phyloP scores from a whole-genome alignment of 2,797 vertebrate species.

The Enteromius unitaeniatus region DNA sequence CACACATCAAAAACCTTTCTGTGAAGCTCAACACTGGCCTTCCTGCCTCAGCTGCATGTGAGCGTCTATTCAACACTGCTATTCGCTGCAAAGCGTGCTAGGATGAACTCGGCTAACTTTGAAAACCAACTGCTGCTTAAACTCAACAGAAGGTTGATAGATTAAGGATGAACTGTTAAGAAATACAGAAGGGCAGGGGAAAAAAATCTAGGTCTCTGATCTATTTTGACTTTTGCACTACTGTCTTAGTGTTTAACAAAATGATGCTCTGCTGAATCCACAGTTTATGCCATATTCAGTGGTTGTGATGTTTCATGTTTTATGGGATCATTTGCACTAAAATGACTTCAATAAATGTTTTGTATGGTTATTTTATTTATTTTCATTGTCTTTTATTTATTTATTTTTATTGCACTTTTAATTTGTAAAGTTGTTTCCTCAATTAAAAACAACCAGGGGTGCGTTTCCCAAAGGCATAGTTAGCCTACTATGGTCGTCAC shows the following conservation, averaged over 20 bases:
- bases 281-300: no score
- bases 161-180: not conserved
- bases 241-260: not conserved
- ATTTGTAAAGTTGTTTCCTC: not conserved
- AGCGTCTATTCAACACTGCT: conserved; percentile 39
- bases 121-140: conserved; percentile 14
- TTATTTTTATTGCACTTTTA: not conserved
- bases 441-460: conserved; percentile 7
- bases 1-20: conserved; percentile 42
- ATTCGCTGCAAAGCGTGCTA: conserved; percentile 36
- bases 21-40: conserved; percentile 52
- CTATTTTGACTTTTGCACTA: not conserved
- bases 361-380: no score
- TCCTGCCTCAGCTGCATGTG: conserved; percentile 49
- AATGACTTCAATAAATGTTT: no score
- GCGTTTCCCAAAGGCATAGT: no score
- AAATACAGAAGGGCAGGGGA: not conserved
- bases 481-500: no score
- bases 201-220: not conserved
- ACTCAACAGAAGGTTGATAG: conserved; percentile 11
- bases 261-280: no score
- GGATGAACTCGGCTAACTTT: conserved; percentile 1
- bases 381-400: not conserved
- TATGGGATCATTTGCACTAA: no score
- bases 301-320: no score